A percentile compares a stretch with the other conserved stretches of the same genome.
These are phyloP conservation scores for Drosophila melanogaster DNA, from an alignment of 1,140 invertebrate species.

Conservation along the genomic window Release_6_plus_ISO1_MT NC_004354.4:13168501-13169000, in stretches of 20 bases:
- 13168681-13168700: background rate
- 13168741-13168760: slow-evolving; percentile 17
- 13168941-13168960: slow-evolving; percentile 14
- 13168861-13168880: slow-evolving; percentile 1
- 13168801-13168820: slow-evolving; percentile 42
- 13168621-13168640: no score
- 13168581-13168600: no score
- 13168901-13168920: background rate
- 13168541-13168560: no score
- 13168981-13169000: slow-evolving; percentile 15
- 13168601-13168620: no score
- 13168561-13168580: no score
- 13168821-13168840: slow-evolving; percentile 54
- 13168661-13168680: background rate
- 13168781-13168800: slow-evolving; percentile 16
- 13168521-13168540: no score
- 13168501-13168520: no score
- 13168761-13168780: background rate
- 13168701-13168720: slow-evolving; percentile 7
- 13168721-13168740: slow-evolving; percentile 21
- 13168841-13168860: slow-evolving; percentile 72
- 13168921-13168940: slow-evolving; percentile 1
- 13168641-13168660: no score
- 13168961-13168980: slow-evolving; percentile 33
- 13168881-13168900: slow-evolving; percentile 7